Evolutionary conservation across 2,797 vertebrate genomes (phyloP).

Genomic region (Hyperoplus lanceolatus): DNA sequence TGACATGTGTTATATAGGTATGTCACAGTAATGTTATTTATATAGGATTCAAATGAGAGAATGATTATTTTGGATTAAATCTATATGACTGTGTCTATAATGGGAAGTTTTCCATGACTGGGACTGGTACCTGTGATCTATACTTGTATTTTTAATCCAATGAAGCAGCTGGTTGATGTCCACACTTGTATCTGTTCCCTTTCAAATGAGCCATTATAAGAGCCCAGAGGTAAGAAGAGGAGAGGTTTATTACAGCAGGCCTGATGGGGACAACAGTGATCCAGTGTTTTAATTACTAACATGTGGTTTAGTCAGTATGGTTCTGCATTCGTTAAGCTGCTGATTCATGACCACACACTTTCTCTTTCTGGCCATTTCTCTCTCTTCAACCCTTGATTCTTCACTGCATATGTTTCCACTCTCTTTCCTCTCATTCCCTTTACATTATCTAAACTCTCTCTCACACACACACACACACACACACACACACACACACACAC

Average conservation of each 20-base stretch:
- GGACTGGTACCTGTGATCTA: conserved; percentile 21
- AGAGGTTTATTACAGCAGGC: conserved; percentile 55
- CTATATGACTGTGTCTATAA: conserved; percentile 1
- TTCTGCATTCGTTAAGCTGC: conserved; percentile 45
- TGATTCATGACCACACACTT: conserved; percentile 39
- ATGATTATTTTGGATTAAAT: neutral
- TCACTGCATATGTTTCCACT: neutral
- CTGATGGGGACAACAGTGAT: conserved; percentile 62
- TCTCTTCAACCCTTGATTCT: neutral
- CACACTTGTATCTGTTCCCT: conserved; percentile 46
- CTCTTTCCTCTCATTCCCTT: neutral
- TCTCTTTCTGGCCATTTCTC: neutral
- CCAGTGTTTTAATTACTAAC: conserved; percentile 68
- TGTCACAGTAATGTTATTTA: no score
- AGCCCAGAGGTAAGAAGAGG: conserved; percentile 36
- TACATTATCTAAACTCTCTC: neutral
- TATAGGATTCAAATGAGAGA: no score
- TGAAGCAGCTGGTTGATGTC: conserved; percentile 50
- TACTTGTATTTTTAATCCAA: conserved; percentile 39
- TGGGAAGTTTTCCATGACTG: neutral
- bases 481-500: conserved; percentile 6
- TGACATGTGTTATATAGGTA: neutral
- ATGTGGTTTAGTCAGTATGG: conserved; percentile 41
- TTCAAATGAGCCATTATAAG: conserved; percentile 49
- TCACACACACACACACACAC: conserved; percentile 3